A percentile compares a stretch with the other conserved stretches of the same genome.
phyloP scores from a whole-genome alignment of 2,113 vertebrate genomes.

The Polypterus bichir region DNA sequence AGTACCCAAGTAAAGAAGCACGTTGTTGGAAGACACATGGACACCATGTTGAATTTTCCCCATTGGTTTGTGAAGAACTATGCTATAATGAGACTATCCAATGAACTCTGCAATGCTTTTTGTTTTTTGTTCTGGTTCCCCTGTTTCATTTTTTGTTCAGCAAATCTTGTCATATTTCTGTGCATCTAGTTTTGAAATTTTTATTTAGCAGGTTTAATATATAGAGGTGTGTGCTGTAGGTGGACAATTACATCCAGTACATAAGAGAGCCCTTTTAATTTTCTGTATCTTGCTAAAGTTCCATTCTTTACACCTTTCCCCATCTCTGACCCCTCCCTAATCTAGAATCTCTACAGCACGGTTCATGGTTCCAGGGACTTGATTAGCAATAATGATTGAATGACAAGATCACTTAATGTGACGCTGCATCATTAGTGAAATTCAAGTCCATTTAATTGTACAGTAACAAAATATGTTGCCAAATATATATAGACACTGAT shows the following conservation, averaged over 20 bases:
- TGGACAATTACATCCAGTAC: too few relatives aligned
- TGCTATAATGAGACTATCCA: constrained; percentile 73
- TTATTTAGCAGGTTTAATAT: constrained; percentile 65
- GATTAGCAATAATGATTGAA: not conserved
- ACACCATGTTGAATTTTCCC: constrained; percentile 62
- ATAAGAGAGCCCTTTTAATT: too few relatives aligned
- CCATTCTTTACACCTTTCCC: constrained; percentile 10
- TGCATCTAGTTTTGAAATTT: constrained; percentile 49
- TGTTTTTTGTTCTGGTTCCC: constrained; percentile 18
- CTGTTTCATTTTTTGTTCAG: constrained; percentile 36
- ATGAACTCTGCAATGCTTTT: constrained; percentile 70
- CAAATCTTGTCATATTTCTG: constrained; percentile 72
- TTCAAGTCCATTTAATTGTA: too few relatives aligned
- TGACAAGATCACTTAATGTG: not conserved
- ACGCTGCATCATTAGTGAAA: too few relatives aligned
- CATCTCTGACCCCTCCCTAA: constrained; percentile 67
- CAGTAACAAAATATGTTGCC: too few relatives aligned
- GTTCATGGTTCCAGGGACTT: constrained; percentile 53
- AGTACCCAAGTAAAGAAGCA: constrained; percentile 67
- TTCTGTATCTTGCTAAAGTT: not conserved
- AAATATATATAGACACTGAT: too few relatives aligned
- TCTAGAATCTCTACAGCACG: constrained; percentile 76
- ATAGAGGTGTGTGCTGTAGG: too few relatives aligned
- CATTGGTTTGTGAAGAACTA: constrained; percentile 73
- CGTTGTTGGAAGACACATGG: constrained; percentile 66